Percentiles rank a stretch among this genome's conserved stretches.
These are phyloP conservation scores for Entomobrya multifasciata DNA, from an alignment of 2,888 invertebrate species.

Conservation along the genomic window DNA sequence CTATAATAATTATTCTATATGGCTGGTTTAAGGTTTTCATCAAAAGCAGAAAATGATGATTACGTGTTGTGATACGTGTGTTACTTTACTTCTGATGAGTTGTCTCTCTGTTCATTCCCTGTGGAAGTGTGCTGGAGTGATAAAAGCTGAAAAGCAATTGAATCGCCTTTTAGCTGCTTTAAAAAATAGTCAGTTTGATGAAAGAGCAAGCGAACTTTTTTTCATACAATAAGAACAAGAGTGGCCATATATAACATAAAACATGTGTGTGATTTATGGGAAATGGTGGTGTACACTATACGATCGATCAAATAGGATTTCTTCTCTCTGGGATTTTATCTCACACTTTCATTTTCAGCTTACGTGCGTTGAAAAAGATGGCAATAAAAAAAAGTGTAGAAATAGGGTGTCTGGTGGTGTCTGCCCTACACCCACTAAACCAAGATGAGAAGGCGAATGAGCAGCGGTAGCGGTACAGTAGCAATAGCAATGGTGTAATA, in stretches of 20 bases:
- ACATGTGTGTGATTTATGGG: conserved; percentile 70
- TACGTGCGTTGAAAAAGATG: conserved; percentile 7
- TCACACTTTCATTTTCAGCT: conserved; percentile 64
- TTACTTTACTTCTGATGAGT: neutral
- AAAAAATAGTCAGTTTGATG: neutral
- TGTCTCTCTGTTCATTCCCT: neutral
- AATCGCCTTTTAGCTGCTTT: neutral
- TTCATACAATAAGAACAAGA: neutral
- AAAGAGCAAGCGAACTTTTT: neutral
- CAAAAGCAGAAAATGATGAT: neutral
- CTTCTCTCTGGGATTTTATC: conserved; percentile 60
- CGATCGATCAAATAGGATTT: conserved; percentile 74
- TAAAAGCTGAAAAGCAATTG: conserved; percentile 4
- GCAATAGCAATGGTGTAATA: neutral
- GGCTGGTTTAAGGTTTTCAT: neutral
- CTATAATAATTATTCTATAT: neutral
- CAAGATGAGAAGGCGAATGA: conserved; percentile 1
- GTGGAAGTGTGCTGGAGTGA: neutral
- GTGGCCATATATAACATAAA: conserved; percentile 9
- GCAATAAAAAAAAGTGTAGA: conserved; percentile 14
- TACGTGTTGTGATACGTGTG: neutral
- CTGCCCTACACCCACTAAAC: neutral
- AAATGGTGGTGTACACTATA: conserved; percentile 30
- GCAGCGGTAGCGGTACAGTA: neutral
- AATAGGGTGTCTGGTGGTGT: neutral